Percentiles rank a stretch among this genome's conserved stretches.
phyloP scores from a whole-genome alignment of 2,888 invertebrate genomes.

The Philhelius pedissequus region DNA sequence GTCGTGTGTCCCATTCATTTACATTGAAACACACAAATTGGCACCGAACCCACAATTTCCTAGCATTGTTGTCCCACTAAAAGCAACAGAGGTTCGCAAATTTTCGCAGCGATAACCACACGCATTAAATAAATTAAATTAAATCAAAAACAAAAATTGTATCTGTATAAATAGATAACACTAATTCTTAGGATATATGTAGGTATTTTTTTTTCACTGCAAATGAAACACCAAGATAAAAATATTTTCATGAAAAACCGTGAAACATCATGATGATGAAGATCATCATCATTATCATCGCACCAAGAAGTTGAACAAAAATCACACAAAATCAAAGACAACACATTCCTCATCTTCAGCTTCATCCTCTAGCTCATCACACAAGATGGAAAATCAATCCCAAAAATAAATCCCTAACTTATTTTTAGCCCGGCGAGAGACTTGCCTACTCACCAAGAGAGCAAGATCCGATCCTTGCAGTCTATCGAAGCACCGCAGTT shows the following conservation, averaged over 20 bases:
- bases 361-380: too few species aligned
- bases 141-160: neutral
- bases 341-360: constrained; percentile 54
- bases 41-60: constrained; percentile 37
- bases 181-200: constrained; percentile 28
- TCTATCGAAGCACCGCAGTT: constrained; percentile 22
- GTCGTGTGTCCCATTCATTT: constrained; percentile 56
- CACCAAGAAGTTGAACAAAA: constrained; percentile 2
- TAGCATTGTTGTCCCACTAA: constrained; percentile 45
- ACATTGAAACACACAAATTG: constrained; percentile 29
- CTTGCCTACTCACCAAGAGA: neutral
- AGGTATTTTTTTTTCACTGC: constrained; percentile 23
- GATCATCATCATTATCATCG: constrained; percentile 6
- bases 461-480: constrained; percentile 43
- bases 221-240: constrained; percentile 61
- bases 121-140: constrained; percentile 27
- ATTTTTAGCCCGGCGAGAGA: constrained; percentile 48
- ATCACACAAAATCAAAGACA: constrained; percentile 29
- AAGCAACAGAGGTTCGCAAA: constrained; percentile 35
- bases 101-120: constrained; percentile 24
- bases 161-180: neutral
- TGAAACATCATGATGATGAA: too few species aligned
- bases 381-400: constrained; percentile 63
- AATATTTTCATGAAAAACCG: constrained; percentile 56
- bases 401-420: constrained; percentile 58